phyloP scores from a whole-genome alignment of 2,888 invertebrate genomes.

The Podotricha telesiphe region DNA sequence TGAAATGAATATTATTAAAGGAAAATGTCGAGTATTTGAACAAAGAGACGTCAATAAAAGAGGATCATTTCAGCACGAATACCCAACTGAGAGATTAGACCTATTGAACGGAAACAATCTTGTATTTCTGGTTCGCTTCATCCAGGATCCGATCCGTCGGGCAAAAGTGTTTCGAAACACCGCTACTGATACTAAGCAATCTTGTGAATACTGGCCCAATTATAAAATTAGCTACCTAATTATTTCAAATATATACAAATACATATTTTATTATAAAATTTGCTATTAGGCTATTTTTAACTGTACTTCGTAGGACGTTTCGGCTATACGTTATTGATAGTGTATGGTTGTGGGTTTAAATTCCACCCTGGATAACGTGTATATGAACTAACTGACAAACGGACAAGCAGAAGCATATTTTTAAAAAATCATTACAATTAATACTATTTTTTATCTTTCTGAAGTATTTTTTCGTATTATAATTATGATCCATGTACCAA shows the following conservation, averaged over 20 bases:
- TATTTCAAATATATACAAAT: constrained; percentile 11
- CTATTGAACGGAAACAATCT: constrained; percentile 81
- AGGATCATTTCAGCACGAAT: constrained; percentile 77
- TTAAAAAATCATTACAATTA: too few species aligned
- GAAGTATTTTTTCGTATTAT: too few species aligned
- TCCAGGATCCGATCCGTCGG: constrained; percentile 59
- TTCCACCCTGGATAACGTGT: not conserved
- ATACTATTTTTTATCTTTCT: too few species aligned
- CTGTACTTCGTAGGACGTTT: too few species aligned
- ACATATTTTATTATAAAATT: not conserved
- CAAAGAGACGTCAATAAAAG: constrained; percentile 78
- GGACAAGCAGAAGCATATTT: too few species aligned
- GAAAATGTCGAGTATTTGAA: constrained; percentile 65
- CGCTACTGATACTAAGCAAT: constrained; percentile 47
- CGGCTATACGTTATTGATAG: too few species aligned
- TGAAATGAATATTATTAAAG: constrained; percentile 36
- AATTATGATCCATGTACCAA: too few species aligned
- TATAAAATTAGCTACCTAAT: constrained; percentile 29
- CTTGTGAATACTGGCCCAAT: constrained; percentile 11
- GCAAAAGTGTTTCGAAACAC: constrained; percentile 61
- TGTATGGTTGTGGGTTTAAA: not conserved
- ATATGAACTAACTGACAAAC: too few species aligned
- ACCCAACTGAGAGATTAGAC: constrained; percentile 78
- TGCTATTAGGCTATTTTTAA: too few species aligned
- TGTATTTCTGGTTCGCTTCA: constrained; percentile 77